These are phyloP conservation scores for Lycaon pictus DNA, from an alignment of 2,113 vertebrate genomes.

Conservation along the genomic window DNA sequence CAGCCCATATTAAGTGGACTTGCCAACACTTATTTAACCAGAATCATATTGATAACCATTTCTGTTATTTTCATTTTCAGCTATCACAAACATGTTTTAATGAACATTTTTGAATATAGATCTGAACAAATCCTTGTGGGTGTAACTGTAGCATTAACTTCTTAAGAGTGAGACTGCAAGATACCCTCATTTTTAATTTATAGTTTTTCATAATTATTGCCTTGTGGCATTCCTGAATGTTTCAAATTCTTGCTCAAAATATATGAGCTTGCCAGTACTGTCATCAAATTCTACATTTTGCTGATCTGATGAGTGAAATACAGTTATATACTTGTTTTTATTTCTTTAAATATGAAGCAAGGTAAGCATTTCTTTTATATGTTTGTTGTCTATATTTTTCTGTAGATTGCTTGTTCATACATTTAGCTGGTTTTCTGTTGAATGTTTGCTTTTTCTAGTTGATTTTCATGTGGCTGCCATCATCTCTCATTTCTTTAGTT, in stretches of 20 bases:
- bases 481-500: background rate
- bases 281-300: slow-evolving; percentile 25
- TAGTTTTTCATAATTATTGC: slow-evolving; percentile 18
- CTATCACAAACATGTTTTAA: background rate
- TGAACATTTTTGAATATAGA: background rate
- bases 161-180: background rate
- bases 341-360: slow-evolving; percentile 46
- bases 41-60: background rate
- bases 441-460: background rate
- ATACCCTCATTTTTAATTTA: slow-evolving; percentile 48
- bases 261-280: background rate
- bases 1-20: background rate
- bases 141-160: background rate
- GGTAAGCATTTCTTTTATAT: background rate
- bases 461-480: background rate
- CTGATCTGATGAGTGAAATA: background rate
- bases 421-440: background rate
- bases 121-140: background rate
- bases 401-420: background rate
- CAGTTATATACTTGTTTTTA: background rate
- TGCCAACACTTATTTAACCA: background rate
- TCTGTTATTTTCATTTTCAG: background rate
- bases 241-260: slow-evolving; percentile 37
- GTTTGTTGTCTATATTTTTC: background rate
- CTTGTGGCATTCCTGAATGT: background rate